Evolutionary conservation across 92 coral and sea anemone genomes (phyloP).

Genomic region (Parazoanthus darwini): DNA sequence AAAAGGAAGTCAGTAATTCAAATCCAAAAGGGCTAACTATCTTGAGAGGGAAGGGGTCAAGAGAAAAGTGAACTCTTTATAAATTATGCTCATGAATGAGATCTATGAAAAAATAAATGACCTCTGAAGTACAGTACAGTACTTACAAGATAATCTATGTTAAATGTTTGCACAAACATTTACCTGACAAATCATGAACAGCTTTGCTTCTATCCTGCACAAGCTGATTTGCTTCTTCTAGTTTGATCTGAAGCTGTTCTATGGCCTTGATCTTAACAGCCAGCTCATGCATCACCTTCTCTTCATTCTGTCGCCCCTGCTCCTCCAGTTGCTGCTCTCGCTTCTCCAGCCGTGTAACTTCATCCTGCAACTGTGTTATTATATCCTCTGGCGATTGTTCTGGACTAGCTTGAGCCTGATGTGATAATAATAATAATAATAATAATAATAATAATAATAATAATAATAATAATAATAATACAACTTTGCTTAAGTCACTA

Average conservation of each 20-base stretch:
- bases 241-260: slow-evolving; percentile 38
- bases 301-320: slow-evolving; percentile 54
- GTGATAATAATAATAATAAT: neutral
- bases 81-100: no score
- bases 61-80: no score
- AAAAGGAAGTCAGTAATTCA: no score
- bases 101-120: no score
- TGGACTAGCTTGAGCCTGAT: neutral
- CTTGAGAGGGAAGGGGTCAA: no score
- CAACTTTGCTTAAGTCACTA: no score
- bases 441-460: no score
- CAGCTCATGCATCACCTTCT: slow-evolving; percentile 58
- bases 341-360: slow-evolving; percentile 43
- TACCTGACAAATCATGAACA: slow-evolving; percentile 26
- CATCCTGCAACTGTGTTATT: slow-evolving; percentile 34
- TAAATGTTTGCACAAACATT: neutral
- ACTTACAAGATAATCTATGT: no score
- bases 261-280: slow-evolving; percentile 50
- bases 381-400: slow-evolving; percentile 7
- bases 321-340: slow-evolving; percentile 49
- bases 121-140: no score
- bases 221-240: slow-evolving; percentile 47
- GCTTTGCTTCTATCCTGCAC: slow-evolving; percentile 49
- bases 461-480: no score
- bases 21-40: no score